These are phyloP conservation scores for Myrmophylax atrothorax DNA, from an alignment of 2,113 vertebrate species.

Conservation along the genomic window DNA sequence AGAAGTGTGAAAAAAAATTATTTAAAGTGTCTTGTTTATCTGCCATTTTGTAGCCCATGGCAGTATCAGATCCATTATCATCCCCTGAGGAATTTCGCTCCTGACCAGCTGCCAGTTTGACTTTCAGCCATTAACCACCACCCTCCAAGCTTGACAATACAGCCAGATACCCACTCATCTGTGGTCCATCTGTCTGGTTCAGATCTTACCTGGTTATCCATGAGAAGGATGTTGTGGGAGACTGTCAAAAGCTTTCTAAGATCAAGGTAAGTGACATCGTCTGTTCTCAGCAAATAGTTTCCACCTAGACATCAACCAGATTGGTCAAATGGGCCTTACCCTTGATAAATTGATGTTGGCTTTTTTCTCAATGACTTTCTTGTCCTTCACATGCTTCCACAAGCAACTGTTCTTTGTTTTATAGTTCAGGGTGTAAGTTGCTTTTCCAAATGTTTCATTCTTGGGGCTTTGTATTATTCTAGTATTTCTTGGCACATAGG, in stretches of 20 bases:
- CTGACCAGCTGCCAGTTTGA: background rate
- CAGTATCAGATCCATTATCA: fast-evolving
- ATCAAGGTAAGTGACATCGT: background rate
- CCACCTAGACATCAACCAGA: background rate
- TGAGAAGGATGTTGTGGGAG: background rate
- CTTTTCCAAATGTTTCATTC: background rate
- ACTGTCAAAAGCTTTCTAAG: background rate
- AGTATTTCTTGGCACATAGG: background rate
- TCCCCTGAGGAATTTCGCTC: background rate
- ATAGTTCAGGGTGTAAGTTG: background rate
- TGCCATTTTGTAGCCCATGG: background rate
- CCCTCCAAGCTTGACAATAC: background rate
- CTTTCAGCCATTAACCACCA: background rate
- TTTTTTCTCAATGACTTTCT: background rate
- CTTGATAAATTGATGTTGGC: background rate
- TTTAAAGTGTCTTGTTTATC: background rate
- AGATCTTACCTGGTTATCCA: background rate
- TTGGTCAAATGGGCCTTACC: background rate
- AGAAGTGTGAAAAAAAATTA: background rate
- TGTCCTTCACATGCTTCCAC: background rate
- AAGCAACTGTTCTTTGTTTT: background rate
- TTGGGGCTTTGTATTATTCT: background rate
- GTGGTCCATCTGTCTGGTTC: background rate
- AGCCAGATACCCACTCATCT: background rate
- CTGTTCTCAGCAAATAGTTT: background rate